Percentiles rank a stretch among this genome's conserved stretches.
Evolutionary conservation across 2,888 invertebrate species (phyloP).

Genomic region (Tortricodes alternella): DNA sequence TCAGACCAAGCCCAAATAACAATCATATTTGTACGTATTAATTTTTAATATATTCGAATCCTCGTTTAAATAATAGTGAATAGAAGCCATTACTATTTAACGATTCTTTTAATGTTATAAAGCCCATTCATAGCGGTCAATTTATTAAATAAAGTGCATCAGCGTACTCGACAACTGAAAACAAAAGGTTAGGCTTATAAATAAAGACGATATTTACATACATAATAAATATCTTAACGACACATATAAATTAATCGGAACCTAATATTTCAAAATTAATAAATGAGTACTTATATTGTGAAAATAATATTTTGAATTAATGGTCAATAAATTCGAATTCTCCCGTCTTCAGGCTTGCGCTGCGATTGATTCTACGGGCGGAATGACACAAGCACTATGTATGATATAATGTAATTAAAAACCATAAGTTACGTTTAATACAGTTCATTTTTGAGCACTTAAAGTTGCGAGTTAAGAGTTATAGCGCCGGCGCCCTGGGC

Average conservation of each 20-base stretch:
- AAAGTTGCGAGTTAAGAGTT: slow-evolving; percentile 49
- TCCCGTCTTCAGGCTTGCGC: slow-evolving; percentile 81
- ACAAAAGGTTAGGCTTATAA: slow-evolving; percentile 78
- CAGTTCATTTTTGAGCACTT: slow-evolving; percentile 61
- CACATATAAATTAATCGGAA: slow-evolving; percentile 83
- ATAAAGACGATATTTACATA: slow-evolving; percentile 81
- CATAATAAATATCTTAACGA: slow-evolving; percentile 83
- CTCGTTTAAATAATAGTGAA: not conserved
- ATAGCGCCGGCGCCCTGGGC: slow-evolving; percentile 55
- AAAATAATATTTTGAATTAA: slow-evolving; percentile 84
- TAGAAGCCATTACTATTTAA: slow-evolving; percentile 10
- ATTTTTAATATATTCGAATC: not conserved
- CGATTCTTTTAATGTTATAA: slow-evolving; percentile 12
- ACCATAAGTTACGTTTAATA: slow-evolving; percentile 52
- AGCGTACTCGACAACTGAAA: slow-evolving; percentile 61
- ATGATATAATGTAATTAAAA: slow-evolving; percentile 45
- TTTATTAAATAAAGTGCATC: slow-evolving; percentile 54
- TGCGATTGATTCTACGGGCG: slow-evolving; percentile 53
- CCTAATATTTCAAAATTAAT: slow-evolving; percentile 84
- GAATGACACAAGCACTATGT: slow-evolving; percentile 42
- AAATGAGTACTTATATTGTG: slow-evolving; percentile 83
- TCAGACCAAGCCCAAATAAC: no score
- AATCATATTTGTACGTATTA: not conserved
- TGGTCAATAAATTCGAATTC: slow-evolving; percentile 83
- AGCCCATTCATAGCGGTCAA: slow-evolving; percentile 38